Evolutionary conservation across 1,140 invertebrate species (phyloP), one percentile per base, ranked within the genome.

Genomic region (Homalodisca vitripennis): DNA sequence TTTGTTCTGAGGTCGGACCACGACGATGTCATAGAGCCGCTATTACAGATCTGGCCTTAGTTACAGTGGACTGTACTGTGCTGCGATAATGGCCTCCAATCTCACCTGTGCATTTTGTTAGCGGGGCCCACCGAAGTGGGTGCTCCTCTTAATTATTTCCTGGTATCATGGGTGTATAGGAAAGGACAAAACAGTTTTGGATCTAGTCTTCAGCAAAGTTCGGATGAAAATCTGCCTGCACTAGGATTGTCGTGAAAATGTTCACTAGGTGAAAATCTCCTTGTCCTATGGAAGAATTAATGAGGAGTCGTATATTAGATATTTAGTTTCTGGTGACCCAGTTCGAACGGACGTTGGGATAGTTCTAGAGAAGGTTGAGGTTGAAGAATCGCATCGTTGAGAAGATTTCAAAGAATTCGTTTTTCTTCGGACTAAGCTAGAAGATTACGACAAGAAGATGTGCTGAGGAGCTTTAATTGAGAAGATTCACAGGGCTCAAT

Each of bases 1-100:
- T n/a, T n/a, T n/a, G n/a, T n/a, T n/a, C n/a, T n/a, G 48, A 3
- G 48, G 48, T 22, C 14, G 3, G 6, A 22, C 48, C 17, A 3
- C 48, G 3, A 14, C 48, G 48, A 51, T 51, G 48, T 51, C 48
- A 51, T 51, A 51, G 14, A 6, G 14, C 6, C 14, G 22, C 48
- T n/a, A 51, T 51, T 51, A 51, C 22, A 51, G 48, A 51, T 51
- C 48, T 14, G 48, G 2, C 48, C 48, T 51, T 22, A 20, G 6
- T 51, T 51, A 51, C 22, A 51, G 22, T 51, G 48, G n/a, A n/a
- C n/a, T n/a, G n/a, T n/a, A n/a, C n/a, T n/a, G n/a, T n/a, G n/a
- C n/a, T n/a, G n/a, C n/a, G n/a, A n/a, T n/a, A n/a, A n/a, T n/a
- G 48, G 48, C 3, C 48, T 51, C 48, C 48, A 51, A 51, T 51